Evolutionary conservation across 1,140 invertebrate species (phyloP).

Genomic region (Macrobrachium rosenbergii): DNA sequence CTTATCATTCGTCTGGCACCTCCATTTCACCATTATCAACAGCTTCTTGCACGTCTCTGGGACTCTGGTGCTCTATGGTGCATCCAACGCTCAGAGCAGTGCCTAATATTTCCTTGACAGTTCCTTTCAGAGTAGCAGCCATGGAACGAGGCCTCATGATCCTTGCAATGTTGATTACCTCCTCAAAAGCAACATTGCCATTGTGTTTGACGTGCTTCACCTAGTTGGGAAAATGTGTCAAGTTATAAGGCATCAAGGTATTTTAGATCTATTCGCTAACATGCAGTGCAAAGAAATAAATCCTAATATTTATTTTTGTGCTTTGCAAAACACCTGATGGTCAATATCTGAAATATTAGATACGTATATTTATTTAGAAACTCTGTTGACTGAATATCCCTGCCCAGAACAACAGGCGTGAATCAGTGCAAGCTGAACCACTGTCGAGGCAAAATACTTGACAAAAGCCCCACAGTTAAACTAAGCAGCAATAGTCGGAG

Average conservation of each 20-base stretch:
- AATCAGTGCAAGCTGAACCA: no score
- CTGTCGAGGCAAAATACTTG: no score
- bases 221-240: slow-evolving; percentile 17
- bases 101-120: slow-evolving; percentile 97
- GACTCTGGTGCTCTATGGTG: slow-evolving; percentile 22
- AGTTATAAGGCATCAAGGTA: background rate
- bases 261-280: no score
- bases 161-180: slow-evolving; percentile 91
- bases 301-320: no score
- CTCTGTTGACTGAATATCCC: no score
- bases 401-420: no score
- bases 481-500: no score
- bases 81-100: slow-evolving; percentile 86
- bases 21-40: slow-evolving; percentile 13
- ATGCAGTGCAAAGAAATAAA: no score
- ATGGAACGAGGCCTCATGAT: slow-evolving; percentile 95
- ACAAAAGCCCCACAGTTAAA: no score
- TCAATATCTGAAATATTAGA: no score
- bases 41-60: slow-evolving; percentile 18
- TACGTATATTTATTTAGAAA: no score
- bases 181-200: slow-evolving; percentile 95
- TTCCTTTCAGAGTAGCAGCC: slow-evolving; percentile 90
- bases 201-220: slow-evolving; percentile 90
- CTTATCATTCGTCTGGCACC: slow-evolving; percentile 2
- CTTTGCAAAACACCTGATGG: no score